Percentiles rank a stretch among this genome's conserved stretches.
Evolutionary conservation across 2,888 invertebrate species (phyloP).

Genomic region (Lampropteryx suffumata): DNA sequence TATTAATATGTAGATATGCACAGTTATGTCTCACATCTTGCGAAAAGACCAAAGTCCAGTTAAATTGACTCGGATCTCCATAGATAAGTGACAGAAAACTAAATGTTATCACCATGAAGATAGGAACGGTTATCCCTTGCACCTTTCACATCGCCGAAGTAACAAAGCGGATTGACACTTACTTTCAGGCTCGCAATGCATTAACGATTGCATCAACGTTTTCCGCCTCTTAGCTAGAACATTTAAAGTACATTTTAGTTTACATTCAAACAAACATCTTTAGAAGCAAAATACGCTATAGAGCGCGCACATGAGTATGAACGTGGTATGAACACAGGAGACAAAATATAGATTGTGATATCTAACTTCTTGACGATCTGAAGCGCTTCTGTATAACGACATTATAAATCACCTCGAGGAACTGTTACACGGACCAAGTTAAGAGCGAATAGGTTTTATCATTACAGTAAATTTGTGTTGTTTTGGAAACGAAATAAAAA

Average conservation of each 20-base stretch:
- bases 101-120: background rate
- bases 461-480: too few species aligned
- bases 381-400: too few species aligned
- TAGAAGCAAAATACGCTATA: background rate
- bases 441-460: too few species aligned
- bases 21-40: too few species aligned
- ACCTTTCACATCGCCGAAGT: background rate
- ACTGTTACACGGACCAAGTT: too few species aligned
- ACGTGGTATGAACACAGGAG: too few species aligned
- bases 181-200: constrained; percentile 62
- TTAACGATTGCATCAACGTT: constrained; percentile 45
- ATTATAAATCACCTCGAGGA: too few species aligned
- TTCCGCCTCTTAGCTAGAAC: constrained; percentile 51
- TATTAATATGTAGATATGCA: too few species aligned
- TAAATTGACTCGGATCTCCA: background rate
- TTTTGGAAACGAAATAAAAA: too few species aligned
- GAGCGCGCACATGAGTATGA: background rate
- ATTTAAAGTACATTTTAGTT: constrained; percentile 26
- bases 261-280: constrained; percentile 2
- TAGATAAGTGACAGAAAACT: background rate
- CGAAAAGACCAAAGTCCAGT: too few species aligned
- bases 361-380: too few species aligned
- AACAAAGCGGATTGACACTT: constrained; percentile 48
- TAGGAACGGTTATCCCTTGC: constrained; percentile 15
- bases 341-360: too few species aligned